phyloP scores from a whole-genome alignment of 2,888 invertebrate genomes.

The Tolmerus cingulatus region DNA sequence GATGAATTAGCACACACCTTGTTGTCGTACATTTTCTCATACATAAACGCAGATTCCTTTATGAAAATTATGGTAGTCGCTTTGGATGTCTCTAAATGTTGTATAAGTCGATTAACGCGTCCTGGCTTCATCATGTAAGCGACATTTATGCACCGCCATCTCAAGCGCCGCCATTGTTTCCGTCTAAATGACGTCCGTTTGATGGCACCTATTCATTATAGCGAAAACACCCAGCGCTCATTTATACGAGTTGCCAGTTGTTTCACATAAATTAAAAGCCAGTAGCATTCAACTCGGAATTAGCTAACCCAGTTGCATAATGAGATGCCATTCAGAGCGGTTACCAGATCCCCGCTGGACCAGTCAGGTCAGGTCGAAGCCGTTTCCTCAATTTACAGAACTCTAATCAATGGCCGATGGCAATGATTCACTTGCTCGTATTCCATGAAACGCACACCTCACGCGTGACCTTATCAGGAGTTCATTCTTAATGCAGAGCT shows the following conservation, averaged over 20 bases:
- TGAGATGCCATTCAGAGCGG: not conserved
- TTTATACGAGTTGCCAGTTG: not conserved
- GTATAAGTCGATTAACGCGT: not conserved
- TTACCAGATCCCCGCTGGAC: not conserved
- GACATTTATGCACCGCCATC: not conserved
- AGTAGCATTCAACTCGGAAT: not conserved
- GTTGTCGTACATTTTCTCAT: too few relatives aligned
- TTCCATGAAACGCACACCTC: not conserved
- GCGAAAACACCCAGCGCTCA: not conserved
- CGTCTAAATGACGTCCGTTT: not conserved
- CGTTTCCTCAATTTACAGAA: constrained; percentile 10
- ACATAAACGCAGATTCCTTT: too few relatives aligned
- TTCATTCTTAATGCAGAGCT: constrained; percentile 16
- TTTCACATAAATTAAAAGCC: not conserved
- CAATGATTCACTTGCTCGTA: not conserved
- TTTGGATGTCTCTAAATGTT: not conserved
- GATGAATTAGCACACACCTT: too few relatives aligned
- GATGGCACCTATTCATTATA: not conserved
- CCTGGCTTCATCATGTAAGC: not conserved
- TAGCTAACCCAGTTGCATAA: not conserved
- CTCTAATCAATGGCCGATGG: not conserved
- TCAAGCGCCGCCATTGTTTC: not conserved
- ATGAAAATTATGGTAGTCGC: not conserved
- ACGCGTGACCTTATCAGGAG: not conserved
- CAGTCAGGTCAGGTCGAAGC: not conserved